Evolutionary conservation across 2,888 invertebrate species (phyloP).

Genomic region (Sthenelais limicola): DNA sequence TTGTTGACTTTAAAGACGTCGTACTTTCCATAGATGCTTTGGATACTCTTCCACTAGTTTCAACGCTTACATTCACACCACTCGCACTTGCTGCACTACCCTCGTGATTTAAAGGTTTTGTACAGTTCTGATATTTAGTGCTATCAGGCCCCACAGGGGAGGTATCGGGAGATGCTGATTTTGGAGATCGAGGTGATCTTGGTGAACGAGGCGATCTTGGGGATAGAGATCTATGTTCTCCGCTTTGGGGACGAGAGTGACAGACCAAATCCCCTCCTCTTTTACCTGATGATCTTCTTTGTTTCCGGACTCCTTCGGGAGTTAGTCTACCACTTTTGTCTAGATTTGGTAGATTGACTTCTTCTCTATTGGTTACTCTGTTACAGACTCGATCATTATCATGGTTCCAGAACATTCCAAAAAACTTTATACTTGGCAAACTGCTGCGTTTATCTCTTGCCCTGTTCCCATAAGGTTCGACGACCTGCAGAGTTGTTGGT

Average conservation of each 20-base stretch:
- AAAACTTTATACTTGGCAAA: conserved; percentile 36
- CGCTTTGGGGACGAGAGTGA: conserved; percentile 10
- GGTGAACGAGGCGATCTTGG: conserved; percentile 22
- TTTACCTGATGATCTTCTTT: conserved; percentile 15
- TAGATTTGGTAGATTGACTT: conserved; percentile 8
- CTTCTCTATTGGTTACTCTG: neutral
- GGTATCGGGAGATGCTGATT: neutral
- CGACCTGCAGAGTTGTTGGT: neutral
- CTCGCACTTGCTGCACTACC: neutral
- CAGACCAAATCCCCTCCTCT: neutral
- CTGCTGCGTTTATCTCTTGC: conserved; percentile 37
- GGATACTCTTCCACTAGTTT: neutral
- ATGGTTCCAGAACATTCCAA: conserved; percentile 30
- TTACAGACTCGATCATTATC: neutral
- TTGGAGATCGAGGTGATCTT: conserved; percentile 1
- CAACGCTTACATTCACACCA: conserved; percentile 1
- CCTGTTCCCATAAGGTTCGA: conserved; percentile 8
- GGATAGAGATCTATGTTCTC: conserved; percentile 6
- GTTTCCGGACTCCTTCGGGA: conserved; percentile 18
- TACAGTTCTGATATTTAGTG: no score
- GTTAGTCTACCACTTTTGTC: conserved; percentile 5
- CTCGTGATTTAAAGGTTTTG: neutral
- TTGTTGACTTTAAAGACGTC: no score
- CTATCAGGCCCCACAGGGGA: conserved; percentile 5
- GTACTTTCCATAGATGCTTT: neutral